Evolutionary conservation across 2,797 vertebrate genomes (phyloP).

Genomic region (Leucoraja ocellata): DNA sequence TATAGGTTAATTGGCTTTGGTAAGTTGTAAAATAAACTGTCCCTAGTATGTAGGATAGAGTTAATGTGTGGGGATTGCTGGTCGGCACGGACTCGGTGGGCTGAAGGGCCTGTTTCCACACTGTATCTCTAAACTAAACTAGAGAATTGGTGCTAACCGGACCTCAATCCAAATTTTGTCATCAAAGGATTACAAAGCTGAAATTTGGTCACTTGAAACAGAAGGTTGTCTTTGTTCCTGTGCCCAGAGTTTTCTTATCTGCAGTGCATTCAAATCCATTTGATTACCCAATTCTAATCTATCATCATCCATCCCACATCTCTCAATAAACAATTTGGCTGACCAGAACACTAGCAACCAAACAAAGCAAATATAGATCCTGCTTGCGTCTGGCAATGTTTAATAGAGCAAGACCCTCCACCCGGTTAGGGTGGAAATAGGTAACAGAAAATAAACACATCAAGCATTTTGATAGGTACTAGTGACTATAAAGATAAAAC

Average conservation of each 20-base stretch:
- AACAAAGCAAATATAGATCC: not conserved
- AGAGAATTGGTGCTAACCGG: not conserved
- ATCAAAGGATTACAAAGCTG: no score
- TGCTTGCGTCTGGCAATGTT: constrained; percentile 4
- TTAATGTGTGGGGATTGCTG: no score
- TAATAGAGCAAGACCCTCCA: not conserved
- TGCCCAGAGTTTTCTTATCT: not conserved
- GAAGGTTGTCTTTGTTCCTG: not conserved
- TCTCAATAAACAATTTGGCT: not conserved
- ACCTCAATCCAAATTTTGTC: not conserved
- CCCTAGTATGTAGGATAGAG: no score
- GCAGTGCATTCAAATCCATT: not conserved
- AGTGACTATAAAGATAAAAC: not conserved
- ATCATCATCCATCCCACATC: not conserved
- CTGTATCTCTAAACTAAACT: no score
- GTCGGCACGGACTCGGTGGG: no score
- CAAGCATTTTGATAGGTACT: not conserved
- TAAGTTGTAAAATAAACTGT: no score
- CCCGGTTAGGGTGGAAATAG: not conserved
- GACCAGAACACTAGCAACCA: not conserved
- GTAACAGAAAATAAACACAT: not conserved
- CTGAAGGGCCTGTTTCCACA: no score
- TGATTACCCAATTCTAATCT: not conserved
- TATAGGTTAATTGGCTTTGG: no score
- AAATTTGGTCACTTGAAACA: not conserved